Evolutionary conservation across 2,113 vertebrate species (phyloP).

Genomic region (Phylloscopus trochiloides): DNA sequence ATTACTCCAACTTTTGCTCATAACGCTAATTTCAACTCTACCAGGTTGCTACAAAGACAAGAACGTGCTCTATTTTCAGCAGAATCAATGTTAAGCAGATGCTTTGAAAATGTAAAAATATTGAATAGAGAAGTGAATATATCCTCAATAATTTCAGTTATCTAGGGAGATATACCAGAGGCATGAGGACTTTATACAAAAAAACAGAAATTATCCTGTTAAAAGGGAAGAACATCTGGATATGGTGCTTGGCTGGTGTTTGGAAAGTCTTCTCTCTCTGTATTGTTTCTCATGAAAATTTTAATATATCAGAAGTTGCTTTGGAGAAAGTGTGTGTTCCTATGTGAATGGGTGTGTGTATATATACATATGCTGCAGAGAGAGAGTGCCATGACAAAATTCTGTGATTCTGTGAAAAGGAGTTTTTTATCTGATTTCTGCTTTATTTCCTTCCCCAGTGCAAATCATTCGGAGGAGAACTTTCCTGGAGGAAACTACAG

Average conservation of each 20-base stretch:
- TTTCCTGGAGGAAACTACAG: constrained; percentile 57
- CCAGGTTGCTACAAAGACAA: not conserved
- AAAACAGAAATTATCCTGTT: not conserved
- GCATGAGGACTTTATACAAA: not conserved
- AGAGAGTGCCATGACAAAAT: not conserved
- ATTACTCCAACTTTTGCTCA: not conserved
- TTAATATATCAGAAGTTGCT: not conserved
- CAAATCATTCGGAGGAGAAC: not conserved
- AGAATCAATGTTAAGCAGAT: not conserved
- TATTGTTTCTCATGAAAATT: not conserved
- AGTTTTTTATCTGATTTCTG: not conserved
- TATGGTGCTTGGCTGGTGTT: not conserved
- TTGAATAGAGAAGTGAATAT: not conserved
- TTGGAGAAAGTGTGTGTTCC: not conserved
- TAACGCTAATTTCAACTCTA: not conserved
- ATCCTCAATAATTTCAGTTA: not conserved
- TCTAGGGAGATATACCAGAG: not conserved
- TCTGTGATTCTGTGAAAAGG: not conserved
- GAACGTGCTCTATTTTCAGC: not conserved
- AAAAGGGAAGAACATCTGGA: not conserved
- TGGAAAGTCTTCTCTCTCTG: not conserved
- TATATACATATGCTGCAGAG: not conserved
- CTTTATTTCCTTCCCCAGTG: not conserved
- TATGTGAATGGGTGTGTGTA: rapidly evolving
- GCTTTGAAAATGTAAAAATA: not conserved